Conservation (phyloP, 2,113 vertebrate species). For the Datnioides undecimradiatus region DNA sequence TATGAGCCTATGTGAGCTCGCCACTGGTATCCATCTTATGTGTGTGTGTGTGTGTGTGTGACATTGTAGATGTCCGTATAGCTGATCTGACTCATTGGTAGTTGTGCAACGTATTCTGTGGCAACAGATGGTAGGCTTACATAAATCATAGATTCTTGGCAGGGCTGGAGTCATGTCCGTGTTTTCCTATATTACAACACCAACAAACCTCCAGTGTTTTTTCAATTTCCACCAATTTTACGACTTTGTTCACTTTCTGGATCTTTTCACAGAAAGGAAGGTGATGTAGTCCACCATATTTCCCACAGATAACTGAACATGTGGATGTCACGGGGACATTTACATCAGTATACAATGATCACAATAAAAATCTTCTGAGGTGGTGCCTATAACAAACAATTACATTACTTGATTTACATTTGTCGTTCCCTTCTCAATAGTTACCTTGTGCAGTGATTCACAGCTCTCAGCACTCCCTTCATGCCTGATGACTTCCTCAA, state of each 20-base stretch:
- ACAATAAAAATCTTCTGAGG: no score
- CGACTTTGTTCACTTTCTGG: slow-evolving; percentile 47
- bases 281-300: neutral
- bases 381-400: no score
- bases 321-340: neutral
- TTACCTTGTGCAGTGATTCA: no score
- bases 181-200: slow-evolving; percentile 65
- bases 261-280: slow-evolving; percentile 27
- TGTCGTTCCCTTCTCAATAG: no score
- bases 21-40: slow-evolving; percentile 55
- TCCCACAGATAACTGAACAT: slow-evolving; percentile 14
- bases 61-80: slow-evolving; percentile 63
- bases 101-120: slow-evolving; percentile 71
- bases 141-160: slow-evolving; percentile 78
- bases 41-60: slow-evolving; percentile 16
- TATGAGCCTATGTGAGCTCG: slow-evolving; percentile 64
- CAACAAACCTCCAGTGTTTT: slow-evolving; percentile 60
- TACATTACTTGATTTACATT: no score
- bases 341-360: neutral
- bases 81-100: slow-evolving; percentile 64
- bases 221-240: slow-evolving; percentile 26
- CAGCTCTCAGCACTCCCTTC: no score
- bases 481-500: no score
- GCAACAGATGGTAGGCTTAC: slow-evolving; percentile 77
- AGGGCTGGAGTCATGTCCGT: slow-evolving; percentile 65